Base-by-base conservation (phyloP, 2,888 invertebrate genomes). In the Oxycera nigricornis region DNA sequence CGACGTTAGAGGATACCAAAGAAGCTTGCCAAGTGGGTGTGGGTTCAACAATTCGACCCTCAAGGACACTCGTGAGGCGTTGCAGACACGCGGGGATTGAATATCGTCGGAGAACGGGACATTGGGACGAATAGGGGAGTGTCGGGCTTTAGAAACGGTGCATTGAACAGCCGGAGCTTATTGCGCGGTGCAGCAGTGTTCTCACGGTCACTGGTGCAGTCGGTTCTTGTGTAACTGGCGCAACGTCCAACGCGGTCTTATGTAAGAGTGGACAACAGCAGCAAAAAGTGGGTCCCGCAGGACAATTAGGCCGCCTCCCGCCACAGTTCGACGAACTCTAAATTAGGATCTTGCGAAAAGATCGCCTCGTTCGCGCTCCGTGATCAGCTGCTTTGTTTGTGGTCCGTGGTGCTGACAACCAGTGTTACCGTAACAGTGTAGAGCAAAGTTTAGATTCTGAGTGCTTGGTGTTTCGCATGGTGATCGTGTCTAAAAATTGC, bases 41-140 rank as follows among this genome's bases (percentile, higher is more conserved):
- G 67, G 26, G 67, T 68, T 50, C 28, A 74, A 61, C 62, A 31
- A 67, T 41, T 74, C 46, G 62, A 39, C 31, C 72, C 70, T 68
- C 73, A 73, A 75, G 75, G 73, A 75, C 75, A 75, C 62, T 73
- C 46, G 86, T 83, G 84, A 9, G n/a, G 79, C 86, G 7, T 35
- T n/a, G 62, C 11, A 24, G 41, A 24, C 65, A 17, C 24, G 28
- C 39, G 3, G n/a, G 67, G 31, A 73, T 14, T 9, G 39, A 39
- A n/a, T n/a, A n/a, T n/a, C n/a, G n/a, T 3, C 6, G 46, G 46
- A 61, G 14, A 22, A 17, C 30, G 62, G 65, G 65, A 41, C 65
- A 41, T 24, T 65, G 41, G 50, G 68, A 28, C 11, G 67, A 4
- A 24, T 41, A 67, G 52, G 55, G 55, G 70, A 31, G 70, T n/a